These are phyloP conservation scores for Candidula unifasciata DNA, from an alignment of 2,888 invertebrate genomes.

Conservation along the genomic window DNA sequence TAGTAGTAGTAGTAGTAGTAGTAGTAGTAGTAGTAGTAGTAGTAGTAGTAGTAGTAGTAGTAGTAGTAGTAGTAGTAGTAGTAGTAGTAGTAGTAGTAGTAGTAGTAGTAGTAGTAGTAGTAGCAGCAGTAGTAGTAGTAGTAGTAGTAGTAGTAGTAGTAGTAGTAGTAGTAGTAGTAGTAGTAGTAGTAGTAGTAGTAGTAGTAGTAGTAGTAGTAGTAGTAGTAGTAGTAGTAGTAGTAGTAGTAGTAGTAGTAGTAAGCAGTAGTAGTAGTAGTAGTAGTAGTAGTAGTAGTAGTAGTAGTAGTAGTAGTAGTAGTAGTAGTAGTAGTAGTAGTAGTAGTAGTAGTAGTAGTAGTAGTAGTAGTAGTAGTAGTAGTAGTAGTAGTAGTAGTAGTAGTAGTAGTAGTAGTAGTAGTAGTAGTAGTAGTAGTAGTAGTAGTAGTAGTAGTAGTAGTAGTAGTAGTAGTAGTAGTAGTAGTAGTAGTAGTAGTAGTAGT, in stretches of 20 bases:
- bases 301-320: constrained; percentile 9
- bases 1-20: constrained; percentile 14
- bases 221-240: constrained; percentile 10
- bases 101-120: constrained; percentile 6
- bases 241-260: constrained; percentile 6
- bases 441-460: constrained; percentile 29
- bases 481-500: constrained; percentile 36
- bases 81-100: background rate
- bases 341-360: constrained; percentile 3
- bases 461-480: constrained; percentile 35
- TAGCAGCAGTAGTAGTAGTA: background rate
- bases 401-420: constrained; percentile 33
- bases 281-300: constrained; percentile 33
- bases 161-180: background rate
- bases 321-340: constrained; percentile 4
- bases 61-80: constrained; percentile 29
- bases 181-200: background rate
- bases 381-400: constrained; percentile 37
- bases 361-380: constrained; percentile 22
- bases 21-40: too few relatives aligned
- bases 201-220: background rate
- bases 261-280: background rate
- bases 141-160: too few relatives aligned
- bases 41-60: background rate
- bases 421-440: background rate